Percentiles rank a stretch among this genome's conserved stretches.
Evolutionary conservation across 2,113 vertebrate species (phyloP).

Genomic region (human (Homo sapiens)): GRCh38 chr1:157137001-157137500

Average conservation of each 20-base stretch:
- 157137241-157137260: not conserved
- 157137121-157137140: constrained; percentile 42
- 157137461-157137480: not conserved
- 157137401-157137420: not conserved
- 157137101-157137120: not conserved
- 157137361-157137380: constrained; percentile 13
- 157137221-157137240: not conserved
- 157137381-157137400: constrained; percentile 35
- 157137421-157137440: not conserved
- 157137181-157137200: not conserved
- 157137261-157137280: not conserved
- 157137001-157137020: not conserved
- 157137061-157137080: not conserved
- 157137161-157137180: not conserved
- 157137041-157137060: not conserved
- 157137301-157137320: not conserved
- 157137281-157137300: constrained; percentile 40
- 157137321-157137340: constrained; percentile 34
- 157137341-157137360: constrained; percentile 53
- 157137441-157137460: not conserved
- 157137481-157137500: not conserved
- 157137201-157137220: not conserved
- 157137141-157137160: constrained; percentile 48
- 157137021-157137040: not conserved
- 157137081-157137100: not conserved